Evolutionary conservation across 2,888 invertebrate genomes (phyloP).

Genomic region (Eilema griseolum): DNA sequence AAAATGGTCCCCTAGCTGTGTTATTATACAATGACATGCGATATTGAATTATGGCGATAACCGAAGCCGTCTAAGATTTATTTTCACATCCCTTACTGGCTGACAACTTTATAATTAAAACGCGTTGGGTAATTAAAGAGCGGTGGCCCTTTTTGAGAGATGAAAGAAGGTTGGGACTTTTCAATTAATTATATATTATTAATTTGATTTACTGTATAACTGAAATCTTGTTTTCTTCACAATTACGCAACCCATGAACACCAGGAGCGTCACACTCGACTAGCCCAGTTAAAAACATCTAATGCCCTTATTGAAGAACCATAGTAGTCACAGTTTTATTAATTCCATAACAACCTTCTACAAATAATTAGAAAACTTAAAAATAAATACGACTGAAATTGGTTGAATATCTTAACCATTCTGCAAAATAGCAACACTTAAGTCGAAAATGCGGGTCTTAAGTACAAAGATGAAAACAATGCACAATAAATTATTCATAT

Average conservation of each 20-base stretch:
- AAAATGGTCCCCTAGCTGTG: constrained; percentile 1
- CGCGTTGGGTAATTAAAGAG: constrained; percentile 1
- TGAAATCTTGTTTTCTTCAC: too few relatives aligned
- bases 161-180: neutral
- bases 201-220: neutral
- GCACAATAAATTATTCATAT: constrained; percentile 44
- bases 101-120: constrained; percentile 27
- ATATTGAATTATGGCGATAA: constrained; percentile 4
- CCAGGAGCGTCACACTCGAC: too few relatives aligned
- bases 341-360: too few relatives aligned
- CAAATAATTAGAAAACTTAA: too few relatives aligned
- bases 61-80: neutral
- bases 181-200: neutral
- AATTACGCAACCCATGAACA: too few relatives aligned
- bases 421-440: neutral
- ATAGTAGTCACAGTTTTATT: too few relatives aligned
- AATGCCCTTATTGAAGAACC: too few relatives aligned
- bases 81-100: neutral
- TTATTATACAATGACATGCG: neutral
- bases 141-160: neutral
- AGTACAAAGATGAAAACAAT: constrained; percentile 33
- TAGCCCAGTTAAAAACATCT: too few relatives aligned
- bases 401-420: neutral
- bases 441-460: constrained; percentile 9
- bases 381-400: neutral